A percentile compares a stretch with the other conserved stretches of the same genome.
phyloP scores from a whole-genome alignment of 2,797 vertebrate species.

The Antrozous pallidus region DNA sequence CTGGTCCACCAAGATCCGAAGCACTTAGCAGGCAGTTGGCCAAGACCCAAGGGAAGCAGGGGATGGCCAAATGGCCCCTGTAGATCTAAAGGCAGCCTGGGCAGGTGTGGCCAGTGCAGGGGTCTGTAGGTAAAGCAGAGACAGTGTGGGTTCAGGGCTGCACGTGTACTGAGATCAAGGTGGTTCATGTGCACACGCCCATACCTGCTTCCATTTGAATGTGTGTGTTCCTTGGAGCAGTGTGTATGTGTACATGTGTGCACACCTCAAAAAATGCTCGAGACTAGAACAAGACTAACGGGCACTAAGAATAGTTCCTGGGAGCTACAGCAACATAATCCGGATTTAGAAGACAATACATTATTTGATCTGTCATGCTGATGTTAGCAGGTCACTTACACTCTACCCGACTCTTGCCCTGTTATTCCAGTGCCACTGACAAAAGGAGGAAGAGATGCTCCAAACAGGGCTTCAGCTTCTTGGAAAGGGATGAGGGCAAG shows the following conservation, averaged over 20 bases:
- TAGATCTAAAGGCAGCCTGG: neutral
- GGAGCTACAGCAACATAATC: slow-evolving; percentile 70
- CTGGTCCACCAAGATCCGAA: neutral
- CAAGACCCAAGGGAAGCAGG: neutral
- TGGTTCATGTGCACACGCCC: rapidly evolving
- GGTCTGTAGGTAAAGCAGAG: neutral
- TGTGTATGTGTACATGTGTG: neutral
- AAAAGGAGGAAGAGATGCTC: neutral
- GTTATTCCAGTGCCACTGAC: neutral
- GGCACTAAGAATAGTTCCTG: slow-evolving; percentile 55
- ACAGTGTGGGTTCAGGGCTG: neutral
- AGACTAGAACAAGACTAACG: slow-evolving; percentile 42
- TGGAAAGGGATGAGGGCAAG: neutral
- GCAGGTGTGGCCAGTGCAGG: neutral
- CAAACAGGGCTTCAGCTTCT: neutral
- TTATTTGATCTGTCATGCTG: slow-evolving; percentile 64
- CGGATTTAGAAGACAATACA: slow-evolving; percentile 76
- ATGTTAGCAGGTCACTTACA: slow-evolving; percentile 69
- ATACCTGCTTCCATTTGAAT: neutral
- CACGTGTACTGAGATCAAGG: rapidly evolving
- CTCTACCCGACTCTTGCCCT: slow-evolving; percentile 34
- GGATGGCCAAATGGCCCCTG: neutral
- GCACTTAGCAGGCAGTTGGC: neutral
- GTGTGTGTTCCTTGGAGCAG: neutral
- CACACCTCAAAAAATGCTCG: slow-evolving; percentile 10